These are phyloP conservation scores for Lucinisca nassula DNA, from an alignment of 2,888 invertebrate genomes.

Conservation along the genomic window DNA sequence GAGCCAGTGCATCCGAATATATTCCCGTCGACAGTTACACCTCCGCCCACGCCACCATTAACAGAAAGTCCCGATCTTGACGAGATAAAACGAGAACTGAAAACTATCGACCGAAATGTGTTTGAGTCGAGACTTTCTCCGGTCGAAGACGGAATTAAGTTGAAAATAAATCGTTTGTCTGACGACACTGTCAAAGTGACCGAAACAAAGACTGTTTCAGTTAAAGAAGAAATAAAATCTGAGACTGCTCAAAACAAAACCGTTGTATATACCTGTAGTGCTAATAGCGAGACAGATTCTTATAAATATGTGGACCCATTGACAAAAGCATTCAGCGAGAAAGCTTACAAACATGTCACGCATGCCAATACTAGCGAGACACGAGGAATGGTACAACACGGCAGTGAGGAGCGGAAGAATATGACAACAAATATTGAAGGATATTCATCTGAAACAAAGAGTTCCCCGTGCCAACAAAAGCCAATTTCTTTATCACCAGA, in stretches of 20 bases:
- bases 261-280: not conserved
- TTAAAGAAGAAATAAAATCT: not conserved
- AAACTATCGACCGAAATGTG: not conserved
- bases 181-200: not conserved
- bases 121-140: not conserved
- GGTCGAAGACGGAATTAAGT: not conserved
- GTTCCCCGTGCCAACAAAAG: no score
- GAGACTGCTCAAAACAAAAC: not conserved
- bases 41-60: constrained; percentile 61
- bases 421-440: no score
- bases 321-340: no score
- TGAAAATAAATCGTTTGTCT: not conserved
- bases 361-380: no score
- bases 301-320: no score
- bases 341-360: no score
- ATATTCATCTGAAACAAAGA: no score
- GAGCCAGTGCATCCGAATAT: not conserved
- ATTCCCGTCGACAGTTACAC: constrained; percentile 59
- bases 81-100: constrained; percentile 14
- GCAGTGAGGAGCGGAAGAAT: no score
- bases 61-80: not conserved
- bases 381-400: no score
- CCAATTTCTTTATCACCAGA: no score
- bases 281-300: no score
- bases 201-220: not conserved